Evolutionary conservation across 2,888 invertebrate genomes (phyloP).

Genomic region (Yponomeuta malinellus): DNA sequence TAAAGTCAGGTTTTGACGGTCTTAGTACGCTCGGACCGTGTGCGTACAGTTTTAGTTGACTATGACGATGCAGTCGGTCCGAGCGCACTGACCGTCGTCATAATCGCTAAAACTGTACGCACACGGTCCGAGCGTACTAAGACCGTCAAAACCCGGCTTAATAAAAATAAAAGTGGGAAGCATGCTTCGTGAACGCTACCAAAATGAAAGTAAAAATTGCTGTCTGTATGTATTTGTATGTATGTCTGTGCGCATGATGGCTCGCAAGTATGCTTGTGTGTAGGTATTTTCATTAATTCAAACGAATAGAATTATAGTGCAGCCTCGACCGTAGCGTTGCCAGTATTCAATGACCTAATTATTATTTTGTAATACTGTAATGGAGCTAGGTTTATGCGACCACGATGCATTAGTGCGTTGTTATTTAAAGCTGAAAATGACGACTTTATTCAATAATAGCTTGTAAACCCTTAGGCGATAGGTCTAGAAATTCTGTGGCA

Average conservation of each 20-base stretch:
- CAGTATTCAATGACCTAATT: background rate
- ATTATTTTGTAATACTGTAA: background rate
- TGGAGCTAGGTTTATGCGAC: constrained; percentile 2
- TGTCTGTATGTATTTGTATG: constrained; percentile 1
- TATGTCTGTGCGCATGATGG: constrained; percentile 25
- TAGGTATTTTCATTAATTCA: constrained; percentile 34
- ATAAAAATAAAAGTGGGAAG: background rate
- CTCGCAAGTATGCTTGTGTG: constrained; percentile 44
- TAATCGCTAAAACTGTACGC: no score
- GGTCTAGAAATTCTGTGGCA: constrained; percentile 9
- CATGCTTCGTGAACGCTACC: background rate
- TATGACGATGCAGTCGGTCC: no score
- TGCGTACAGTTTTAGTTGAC: no score
- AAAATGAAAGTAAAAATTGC: background rate
- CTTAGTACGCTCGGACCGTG: no score
- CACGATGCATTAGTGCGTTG: constrained; percentile 4
- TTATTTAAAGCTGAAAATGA: background rate
- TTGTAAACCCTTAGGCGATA: background rate
- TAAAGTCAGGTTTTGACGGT: background rate
- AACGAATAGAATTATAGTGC: background rate
- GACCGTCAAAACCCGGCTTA: no score
- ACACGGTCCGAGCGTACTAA: no score
- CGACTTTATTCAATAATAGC: background rate
- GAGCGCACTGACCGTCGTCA: no score
- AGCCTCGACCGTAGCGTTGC: constrained; percentile 4